Base-by-base conservation (phyloP, 2,888 invertebrate genomes). In the Drosophila helvetica region DNA sequence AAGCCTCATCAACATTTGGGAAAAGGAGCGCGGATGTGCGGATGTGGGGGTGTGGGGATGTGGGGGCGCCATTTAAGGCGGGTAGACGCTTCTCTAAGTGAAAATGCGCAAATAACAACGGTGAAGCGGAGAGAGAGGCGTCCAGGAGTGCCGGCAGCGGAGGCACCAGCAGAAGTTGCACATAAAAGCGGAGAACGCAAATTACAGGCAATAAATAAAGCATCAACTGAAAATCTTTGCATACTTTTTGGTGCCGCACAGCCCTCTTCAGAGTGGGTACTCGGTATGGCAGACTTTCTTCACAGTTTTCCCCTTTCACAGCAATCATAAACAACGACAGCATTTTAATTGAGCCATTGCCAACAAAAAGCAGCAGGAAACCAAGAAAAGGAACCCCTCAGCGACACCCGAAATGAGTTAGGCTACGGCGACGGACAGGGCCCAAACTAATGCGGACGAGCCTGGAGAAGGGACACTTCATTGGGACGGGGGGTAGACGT, bases 191-290 rank as follows among this genome's bases (percentile, higher is more conserved):
- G 62, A 12, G 51, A 55, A 69, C 62, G 78, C 85, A 81, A 81
- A 81, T 85, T 81, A 79, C 85, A 79, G 74, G 81, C 81, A 78
- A 85, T 82, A 85, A 81, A 81, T 81, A 81, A 81, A 79, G 68
- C 85, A 81, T 85, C 78, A 73, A 79, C 81, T 71, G 77, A 79
- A 83, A 84, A 80, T 84, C 84, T 81, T 64, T 80, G 80, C 80
- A 84, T 75, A 79, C 84, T 80, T 79, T 65, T 68, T 50, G 84
- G 77, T 59, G 59, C 58, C 47, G 57, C 57, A 38, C 17, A 65
- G 53, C 54, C 42, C 46, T 25, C 54, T 33, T 64, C 65, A 47
- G 47, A 38, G 53, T 18, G 19, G 47, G 30, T 10, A 30, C 12
- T 15, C 38, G 47, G 47, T 9, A 38, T 9, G 22, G 47, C n/a